Percentiles rank a stretch among this genome's conserved stretches.
Evolutionary conservation across 2,888 invertebrate species (phyloP).

Genomic region (Pasiphila rectangulata): DNA sequence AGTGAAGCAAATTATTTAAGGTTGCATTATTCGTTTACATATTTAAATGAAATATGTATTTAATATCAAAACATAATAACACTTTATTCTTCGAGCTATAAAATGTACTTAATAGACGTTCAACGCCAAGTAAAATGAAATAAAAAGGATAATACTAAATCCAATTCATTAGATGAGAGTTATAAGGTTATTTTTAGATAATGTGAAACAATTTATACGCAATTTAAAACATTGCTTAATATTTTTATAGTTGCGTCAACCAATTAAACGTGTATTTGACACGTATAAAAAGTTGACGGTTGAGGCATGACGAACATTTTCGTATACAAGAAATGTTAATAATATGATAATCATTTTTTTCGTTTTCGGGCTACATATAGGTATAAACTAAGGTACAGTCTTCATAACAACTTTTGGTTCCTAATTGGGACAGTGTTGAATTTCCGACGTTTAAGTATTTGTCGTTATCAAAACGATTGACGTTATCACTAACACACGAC

Average conservation of each 20-base stretch:
- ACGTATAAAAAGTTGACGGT: too few species aligned
- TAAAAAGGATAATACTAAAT: not conserved
- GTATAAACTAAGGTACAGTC: too few species aligned
- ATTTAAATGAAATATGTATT: not conserved
- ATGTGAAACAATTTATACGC: not conserved
- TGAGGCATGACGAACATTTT: too few species aligned
- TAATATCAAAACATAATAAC: slow-evolving; percentile 1
- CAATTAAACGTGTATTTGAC: too few species aligned
- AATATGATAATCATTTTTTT: too few species aligned
- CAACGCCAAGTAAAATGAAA: not conserved
- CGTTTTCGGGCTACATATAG: too few species aligned
- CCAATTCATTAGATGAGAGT: not conserved
- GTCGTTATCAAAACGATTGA: slow-evolving; percentile 3
- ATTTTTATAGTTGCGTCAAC: too few species aligned
- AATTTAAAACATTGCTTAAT: not conserved
- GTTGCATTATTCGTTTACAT: not conserved
- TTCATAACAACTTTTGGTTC: not conserved
- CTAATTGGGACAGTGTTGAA: slow-evolving; percentile 21
- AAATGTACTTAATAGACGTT: not conserved
- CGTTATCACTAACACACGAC: slow-evolving; percentile 23
- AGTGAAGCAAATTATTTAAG: too few species aligned
- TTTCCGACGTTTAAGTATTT: not conserved
- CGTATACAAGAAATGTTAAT: too few species aligned
- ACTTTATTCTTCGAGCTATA: not conserved
- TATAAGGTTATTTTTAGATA: too few species aligned